A percentile compares a stretch with the other conserved stretches of the same genome.
Evolutionary conservation across 2,888 invertebrate genomes (phyloP).

Genomic region (Harpalus rubripes): DNA sequence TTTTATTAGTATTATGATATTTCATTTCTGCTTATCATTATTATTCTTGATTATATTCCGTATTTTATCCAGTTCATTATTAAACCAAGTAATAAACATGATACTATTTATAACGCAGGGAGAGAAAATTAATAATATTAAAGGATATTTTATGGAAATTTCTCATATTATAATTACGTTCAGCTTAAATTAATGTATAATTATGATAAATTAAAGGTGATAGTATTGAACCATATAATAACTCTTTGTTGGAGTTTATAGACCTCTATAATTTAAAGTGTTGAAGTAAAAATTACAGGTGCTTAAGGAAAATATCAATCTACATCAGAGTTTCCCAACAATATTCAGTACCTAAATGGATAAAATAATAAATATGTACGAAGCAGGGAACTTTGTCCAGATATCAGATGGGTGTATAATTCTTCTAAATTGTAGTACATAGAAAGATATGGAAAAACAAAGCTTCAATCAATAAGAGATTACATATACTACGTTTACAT

Average conservation of each 20-base stretch:
- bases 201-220: constrained; percentile 35
- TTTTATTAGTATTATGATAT: no score
- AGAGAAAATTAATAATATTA: constrained; percentile 2
- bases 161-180: constrained; percentile 25
- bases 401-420: no score
- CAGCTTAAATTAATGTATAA: constrained; percentile 4
- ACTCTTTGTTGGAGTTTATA: constrained; percentile 14
- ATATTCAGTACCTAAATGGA: no score
- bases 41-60: not conserved
- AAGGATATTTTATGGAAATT: constrained; percentile 32
- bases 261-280: constrained; percentile 7
- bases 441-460: no score
- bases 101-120: not conserved
- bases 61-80: not conserved
- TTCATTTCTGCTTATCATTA: not conserved
- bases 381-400: no score
- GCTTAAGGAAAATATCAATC: not conserved
- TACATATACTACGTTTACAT: no score
- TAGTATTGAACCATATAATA: constrained; percentile 8
- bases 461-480: no score
- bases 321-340: not conserved
- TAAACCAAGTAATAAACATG: not conserved
- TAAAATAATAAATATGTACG: no score
- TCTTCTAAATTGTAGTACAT: no score
- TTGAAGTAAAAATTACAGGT: constrained; percentile 16